Evolutionary conservation across 2,797 vertebrate genomes (phyloP).

Genomic region (Taenioides sp.): DNA sequence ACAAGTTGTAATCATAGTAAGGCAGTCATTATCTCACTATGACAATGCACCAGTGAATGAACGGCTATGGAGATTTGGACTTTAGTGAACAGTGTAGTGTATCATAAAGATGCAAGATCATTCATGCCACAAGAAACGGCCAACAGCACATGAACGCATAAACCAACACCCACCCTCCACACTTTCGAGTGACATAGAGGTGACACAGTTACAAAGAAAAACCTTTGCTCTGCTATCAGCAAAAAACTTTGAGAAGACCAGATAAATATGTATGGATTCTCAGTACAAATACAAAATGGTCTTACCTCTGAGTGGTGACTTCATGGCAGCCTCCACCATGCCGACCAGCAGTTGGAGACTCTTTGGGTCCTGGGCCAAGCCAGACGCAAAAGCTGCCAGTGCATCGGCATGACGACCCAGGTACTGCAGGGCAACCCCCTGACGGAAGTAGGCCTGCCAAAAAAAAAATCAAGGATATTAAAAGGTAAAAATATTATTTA

Average conservation of each 20-base stretch:
- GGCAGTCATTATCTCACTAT: constrained; percentile 30
- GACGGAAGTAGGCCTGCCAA: constrained; percentile 95
- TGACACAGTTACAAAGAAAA: neutral
- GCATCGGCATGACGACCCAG: constrained; percentile 95
- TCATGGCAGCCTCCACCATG: constrained; percentile 98
- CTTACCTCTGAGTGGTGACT: constrained; percentile 85
- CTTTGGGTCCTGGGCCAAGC: constrained; percentile 95
- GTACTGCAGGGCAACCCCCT: constrained; percentile 97
- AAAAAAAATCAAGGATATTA: neutral
- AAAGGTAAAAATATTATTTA: neutral
- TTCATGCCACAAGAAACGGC: neutral
- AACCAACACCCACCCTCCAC: too few species aligned
- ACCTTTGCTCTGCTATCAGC: neutral
- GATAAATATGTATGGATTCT: neutral
- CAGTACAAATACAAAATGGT: neutral
- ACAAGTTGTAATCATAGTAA: constrained; percentile 33
- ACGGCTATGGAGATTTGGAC: too few species aligned
- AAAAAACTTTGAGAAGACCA: neutral
- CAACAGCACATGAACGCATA: constrained; percentile 11
- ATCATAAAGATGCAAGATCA: too few species aligned
- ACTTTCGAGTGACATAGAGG: neutral
- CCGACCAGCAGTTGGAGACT: constrained; percentile 95
- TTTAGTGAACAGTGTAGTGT: too few species aligned
- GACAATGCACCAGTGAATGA: constrained; percentile 5
- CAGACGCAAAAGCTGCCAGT: constrained; percentile 92